A percentile compares a stretch with the other conserved stretches of the same genome.
These are phyloP conservation scores for Hesperophylax magnus DNA, from an alignment of 1,140 invertebrate genomes.

Conservation along the genomic window DNA sequence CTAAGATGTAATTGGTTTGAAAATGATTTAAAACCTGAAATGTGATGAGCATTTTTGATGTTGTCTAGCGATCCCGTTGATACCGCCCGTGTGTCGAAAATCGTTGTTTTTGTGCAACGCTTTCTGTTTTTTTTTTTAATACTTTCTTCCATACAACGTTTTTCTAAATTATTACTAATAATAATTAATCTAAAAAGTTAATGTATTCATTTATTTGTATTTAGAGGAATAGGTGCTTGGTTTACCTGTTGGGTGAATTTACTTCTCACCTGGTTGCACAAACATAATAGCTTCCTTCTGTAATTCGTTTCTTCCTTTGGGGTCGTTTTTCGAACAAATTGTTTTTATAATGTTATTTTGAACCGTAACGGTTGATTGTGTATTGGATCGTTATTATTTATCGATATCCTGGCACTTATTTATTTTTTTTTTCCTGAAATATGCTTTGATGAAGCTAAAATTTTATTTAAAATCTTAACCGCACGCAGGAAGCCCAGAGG, in stretches of 20 bases:
- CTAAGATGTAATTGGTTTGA: background rate
- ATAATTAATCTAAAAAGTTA: too few relatives aligned
- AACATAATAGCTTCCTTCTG: background rate
- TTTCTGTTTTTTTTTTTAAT: background rate
- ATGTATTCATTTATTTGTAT: background rate
- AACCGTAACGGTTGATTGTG: too few relatives aligned
- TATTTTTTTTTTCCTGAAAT: too few relatives aligned
- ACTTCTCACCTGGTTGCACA: slow-evolving; percentile 27
- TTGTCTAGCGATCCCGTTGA: background rate
- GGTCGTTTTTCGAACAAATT: background rate
- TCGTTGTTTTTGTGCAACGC: slow-evolving; percentile 1
- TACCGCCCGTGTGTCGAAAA: background rate
- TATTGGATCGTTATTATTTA: too few relatives aligned
- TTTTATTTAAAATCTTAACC: too few relatives aligned
- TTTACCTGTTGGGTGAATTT: slow-evolving; percentile 11
- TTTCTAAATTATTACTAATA: too few relatives aligned
- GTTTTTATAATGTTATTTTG: background rate
- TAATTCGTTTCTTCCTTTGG: slow-evolving; percentile 11
- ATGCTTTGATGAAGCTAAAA: too few relatives aligned
- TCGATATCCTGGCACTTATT: too few relatives aligned
- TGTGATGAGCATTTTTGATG: background rate
- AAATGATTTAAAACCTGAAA: background rate
- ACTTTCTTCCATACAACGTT: background rate
- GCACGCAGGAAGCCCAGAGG: too few relatives aligned
- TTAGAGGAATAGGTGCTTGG: background rate